Percentiles rank a stretch among this genome's conserved stretches.
phyloP scores from a whole-genome alignment of 2,797 vertebrate species.

The Anas georgica region DNA sequence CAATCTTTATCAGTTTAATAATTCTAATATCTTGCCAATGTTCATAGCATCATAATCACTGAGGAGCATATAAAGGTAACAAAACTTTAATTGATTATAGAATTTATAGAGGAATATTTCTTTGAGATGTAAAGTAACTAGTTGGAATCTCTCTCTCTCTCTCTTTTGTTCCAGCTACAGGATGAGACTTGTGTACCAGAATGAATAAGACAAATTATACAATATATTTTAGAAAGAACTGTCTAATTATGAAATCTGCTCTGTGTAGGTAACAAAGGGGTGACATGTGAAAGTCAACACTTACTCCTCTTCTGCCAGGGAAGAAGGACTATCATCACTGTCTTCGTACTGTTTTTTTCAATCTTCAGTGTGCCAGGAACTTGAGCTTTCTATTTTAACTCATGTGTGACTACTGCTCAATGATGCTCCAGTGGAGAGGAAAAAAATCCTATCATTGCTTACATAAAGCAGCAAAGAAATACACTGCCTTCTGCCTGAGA shows the following conservation, averaged over 20 bases:
- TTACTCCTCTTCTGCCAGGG: constrained; percentile 2
- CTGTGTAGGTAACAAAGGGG: background rate
- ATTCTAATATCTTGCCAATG: background rate
- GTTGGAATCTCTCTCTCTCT: background rate
- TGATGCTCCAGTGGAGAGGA: background rate
- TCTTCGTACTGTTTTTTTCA: background rate
- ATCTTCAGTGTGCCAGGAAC: background rate
- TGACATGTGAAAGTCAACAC: background rate
- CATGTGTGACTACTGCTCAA: constrained; percentile 19
- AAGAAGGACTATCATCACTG: background rate
- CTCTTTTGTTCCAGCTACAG: background rate
- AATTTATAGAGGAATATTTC: constrained; percentile 9
- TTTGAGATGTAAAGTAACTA: constrained; percentile 1
- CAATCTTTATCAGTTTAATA: background rate
- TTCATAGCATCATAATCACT: background rate
- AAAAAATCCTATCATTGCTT: background rate
- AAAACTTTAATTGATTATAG: constrained; percentile 26
- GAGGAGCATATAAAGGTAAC: background rate
- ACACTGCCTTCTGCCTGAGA: background rate
- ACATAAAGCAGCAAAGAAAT: constrained; percentile 21
- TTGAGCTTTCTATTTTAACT: constrained; percentile 35
- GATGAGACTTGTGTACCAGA: background rate
- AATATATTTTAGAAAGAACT: background rate
- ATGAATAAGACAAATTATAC: background rate
- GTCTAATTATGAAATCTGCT: background rate